Conservation (phyloP, 2,113 vertebrate species). For the Sula dactylatra region DNA sequence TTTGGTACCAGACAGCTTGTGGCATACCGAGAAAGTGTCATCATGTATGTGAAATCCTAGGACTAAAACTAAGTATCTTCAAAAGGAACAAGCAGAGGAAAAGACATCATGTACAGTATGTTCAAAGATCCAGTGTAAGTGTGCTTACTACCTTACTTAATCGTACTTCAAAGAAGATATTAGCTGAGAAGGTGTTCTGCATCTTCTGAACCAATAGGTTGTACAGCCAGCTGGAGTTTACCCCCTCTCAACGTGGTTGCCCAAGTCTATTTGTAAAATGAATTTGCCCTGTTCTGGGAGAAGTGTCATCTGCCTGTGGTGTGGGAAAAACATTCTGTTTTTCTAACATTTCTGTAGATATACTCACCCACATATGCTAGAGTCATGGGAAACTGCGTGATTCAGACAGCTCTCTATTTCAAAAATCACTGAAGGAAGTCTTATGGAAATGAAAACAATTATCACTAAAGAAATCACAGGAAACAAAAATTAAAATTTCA, state of each 20-base stretch:
- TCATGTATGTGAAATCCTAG: not conserved
- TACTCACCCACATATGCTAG: not conserved
- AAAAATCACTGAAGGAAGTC: not conserved
- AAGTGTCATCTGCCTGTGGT: not conserved
- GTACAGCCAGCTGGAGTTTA: not conserved
- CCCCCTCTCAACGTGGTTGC: not conserved
- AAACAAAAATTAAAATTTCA: not conserved
- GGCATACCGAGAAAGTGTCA: fast-evolving
- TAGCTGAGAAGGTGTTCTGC: not conserved
- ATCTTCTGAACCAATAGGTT: not conserved
- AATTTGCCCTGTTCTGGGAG: not conserved
- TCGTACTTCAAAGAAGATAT: not conserved
- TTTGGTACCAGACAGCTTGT: not conserved
- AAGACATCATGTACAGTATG: not conserved
- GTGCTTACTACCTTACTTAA: not conserved
- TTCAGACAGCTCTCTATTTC: not conserved
- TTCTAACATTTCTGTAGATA: not conserved
- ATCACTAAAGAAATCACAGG: not conserved
- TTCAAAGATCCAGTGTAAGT: not conserved
- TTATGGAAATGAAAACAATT: not conserved
- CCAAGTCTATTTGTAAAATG: not conserved
- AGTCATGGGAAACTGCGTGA: not conserved
- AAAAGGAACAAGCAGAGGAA: not conserved
- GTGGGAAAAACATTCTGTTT: not conserved
- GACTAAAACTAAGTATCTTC: not conserved